A percentile compares a stretch with the other conserved stretches of the same genome.
Evolutionary conservation across 2,888 invertebrate genomes (phyloP).

Genomic region (Odontothrips loti): DNA sequence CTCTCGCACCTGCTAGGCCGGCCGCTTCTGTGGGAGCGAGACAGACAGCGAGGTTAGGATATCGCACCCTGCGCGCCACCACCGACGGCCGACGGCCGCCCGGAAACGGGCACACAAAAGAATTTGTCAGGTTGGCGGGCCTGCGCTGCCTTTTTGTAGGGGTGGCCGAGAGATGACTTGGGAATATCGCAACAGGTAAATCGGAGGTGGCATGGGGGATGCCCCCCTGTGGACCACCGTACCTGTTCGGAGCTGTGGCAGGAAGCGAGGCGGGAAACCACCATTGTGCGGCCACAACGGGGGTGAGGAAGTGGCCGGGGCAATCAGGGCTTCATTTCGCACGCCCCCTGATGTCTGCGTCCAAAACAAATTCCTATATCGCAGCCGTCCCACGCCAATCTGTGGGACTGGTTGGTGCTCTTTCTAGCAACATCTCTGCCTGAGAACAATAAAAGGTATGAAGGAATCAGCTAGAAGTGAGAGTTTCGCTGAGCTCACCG

Average conservation of each 20-base stretch:
- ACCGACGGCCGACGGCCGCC: background rate
- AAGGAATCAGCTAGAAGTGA: no score
- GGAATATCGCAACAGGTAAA: constrained; percentile 4
- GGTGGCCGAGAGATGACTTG: constrained; percentile 2
- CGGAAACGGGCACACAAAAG: constrained; percentile 15
- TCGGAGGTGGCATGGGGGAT: background rate
- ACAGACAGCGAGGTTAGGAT: background rate
- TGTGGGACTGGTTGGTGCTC: no score
- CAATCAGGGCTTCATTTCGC: background rate
- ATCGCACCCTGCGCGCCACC: background rate
- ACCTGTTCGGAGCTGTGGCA: background rate
- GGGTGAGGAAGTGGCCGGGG: background rate
- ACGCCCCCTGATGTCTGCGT: background rate
- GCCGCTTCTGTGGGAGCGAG: background rate
- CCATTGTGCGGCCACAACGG: background rate
- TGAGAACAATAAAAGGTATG: no score
- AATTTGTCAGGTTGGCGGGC: constrained; percentile 21
- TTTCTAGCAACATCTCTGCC: no score
- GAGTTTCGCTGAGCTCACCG: no score
- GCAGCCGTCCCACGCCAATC: no score
- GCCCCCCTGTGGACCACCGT: no score
- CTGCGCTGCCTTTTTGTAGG: background rate
- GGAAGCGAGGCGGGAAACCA: constrained; percentile 1
- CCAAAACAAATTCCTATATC: no score
- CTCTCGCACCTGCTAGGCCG: no score